A percentile compares a stretch with the other conserved stretches of the same genome.
These are phyloP conservation scores for Peucedramus taeniatus DNA, from an alignment of 2,113 vertebrate genomes.

Conservation along the genomic window DNA sequence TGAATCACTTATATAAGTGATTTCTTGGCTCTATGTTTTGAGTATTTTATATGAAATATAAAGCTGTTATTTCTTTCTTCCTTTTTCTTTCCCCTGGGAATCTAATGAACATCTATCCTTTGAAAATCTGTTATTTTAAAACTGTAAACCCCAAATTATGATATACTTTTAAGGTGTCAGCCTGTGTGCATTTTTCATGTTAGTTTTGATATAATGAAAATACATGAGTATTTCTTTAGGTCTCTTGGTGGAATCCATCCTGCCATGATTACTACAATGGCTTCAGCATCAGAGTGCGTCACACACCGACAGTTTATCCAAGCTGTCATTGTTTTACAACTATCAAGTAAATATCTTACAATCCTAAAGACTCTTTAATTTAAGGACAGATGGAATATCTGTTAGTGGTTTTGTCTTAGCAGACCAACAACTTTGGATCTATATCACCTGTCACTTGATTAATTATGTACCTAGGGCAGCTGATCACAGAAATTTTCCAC, in stretches of 20 bases:
- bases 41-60: not conserved
- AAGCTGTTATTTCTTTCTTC: not conserved
- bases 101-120: not conserved
- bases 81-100: rapidly evolving
- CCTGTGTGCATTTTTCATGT: not conserved
- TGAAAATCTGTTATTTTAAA: not conserved
- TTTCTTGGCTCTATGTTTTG: not conserved
- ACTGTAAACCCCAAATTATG: not conserved
- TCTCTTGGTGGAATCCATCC: not conserved
- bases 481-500: constrained; percentile 2
- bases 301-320: not conserved
- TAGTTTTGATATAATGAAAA: not conserved
- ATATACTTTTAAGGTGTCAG: not conserved
- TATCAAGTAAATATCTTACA: not conserved
- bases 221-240: not conserved
- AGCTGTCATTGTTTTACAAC: not conserved
- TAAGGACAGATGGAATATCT: not conserved
- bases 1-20: not conserved
- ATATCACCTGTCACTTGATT: constrained; percentile 43
- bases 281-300: not conserved
- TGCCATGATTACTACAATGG: not conserved
- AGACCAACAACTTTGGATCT: constrained; percentile 26
- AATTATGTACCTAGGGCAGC: not conserved
- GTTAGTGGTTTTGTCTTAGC: constrained; percentile 20
- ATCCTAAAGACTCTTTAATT: constrained; percentile 14